Base-by-base conservation (phyloP, 2,797 vertebrate species). In the Pipistrellus pygmaeus region DNA sequence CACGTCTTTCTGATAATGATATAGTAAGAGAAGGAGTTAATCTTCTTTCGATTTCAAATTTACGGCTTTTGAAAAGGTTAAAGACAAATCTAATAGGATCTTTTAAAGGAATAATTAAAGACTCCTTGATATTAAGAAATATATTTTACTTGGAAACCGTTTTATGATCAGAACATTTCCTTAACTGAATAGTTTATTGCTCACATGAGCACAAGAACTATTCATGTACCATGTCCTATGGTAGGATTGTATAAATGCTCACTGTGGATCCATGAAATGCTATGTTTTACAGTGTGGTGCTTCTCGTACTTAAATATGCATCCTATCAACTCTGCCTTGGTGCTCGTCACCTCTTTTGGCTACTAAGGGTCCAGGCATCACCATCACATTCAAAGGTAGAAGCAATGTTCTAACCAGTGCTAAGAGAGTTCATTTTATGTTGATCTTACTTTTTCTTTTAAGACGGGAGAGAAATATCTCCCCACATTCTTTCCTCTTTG, bases 11-110 rank as follows among this genome's bases (percentile, higher is more conserved):
- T 15, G 75, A 55, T 5, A 64, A 80, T 23, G 41, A 38, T 30
- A 27, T 5, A 23, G 23, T 46, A 51, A 85, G 46, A 51, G 53
- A 20, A 90, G 44, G 68, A 48, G 75, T 23, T 62, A 35, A 46
- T 41, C 51, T 93, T 91, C 55, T 32, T 48, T 76, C 17, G 2
- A 62, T 92, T 90, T 94, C 32, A 53, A 88, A 92, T 88, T 23
- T 41, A 73, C 18, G 46, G 12, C 3, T 87, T 94, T 73, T 64
- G 53, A 60, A 68, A 94, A 96, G 30, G 53, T 81, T 88, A 86
- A 88, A 55, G 17, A 32, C 20, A 82, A 88, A 51, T 23, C 44
- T 80, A 76, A 93, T 32, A 87, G 35, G 46, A 88, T 32, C 8
- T 53, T 75, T 88, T 41, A 62, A 73, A 75, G 62, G 38, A 85